Conservation (phyloP, 2,113 vertebrate genomes). For the Antechinus flavipes region DNA sequence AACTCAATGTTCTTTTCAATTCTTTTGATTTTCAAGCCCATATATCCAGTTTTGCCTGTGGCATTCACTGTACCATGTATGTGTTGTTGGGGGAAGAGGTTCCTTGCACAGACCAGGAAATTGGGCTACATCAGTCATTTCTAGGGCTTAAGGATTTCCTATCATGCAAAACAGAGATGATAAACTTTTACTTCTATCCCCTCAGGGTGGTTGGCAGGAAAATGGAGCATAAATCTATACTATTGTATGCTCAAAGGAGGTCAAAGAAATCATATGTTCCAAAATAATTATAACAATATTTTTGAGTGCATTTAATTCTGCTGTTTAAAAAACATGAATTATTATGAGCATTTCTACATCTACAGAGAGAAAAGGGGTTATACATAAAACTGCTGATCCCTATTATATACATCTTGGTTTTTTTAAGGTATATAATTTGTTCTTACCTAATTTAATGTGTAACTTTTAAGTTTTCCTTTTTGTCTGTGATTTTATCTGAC, state of each 20-base stretch:
- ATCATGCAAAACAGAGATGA: neutral
- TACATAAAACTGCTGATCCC: neutral
- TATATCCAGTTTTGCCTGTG: neutral
- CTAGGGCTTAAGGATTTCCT: neutral
- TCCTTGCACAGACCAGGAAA: neutral
- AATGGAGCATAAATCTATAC: neutral
- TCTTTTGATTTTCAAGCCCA: constrained; percentile 1
- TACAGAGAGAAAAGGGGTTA: neutral
- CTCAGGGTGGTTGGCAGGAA: neutral
- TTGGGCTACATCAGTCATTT: neutral
- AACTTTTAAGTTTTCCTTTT: too few relatives aligned
- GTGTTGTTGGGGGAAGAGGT: too few relatives aligned
- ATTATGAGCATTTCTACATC: too few relatives aligned
- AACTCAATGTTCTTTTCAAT: neutral
- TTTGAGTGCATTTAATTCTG: neutral
- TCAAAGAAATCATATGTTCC: neutral
- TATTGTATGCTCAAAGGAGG: neutral
- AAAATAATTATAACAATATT: neutral
- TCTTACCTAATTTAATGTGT: too few relatives aligned
- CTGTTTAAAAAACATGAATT: neutral
- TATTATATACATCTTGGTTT: too few relatives aligned
- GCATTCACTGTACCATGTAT: neutral
- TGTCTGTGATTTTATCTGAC: too few relatives aligned
- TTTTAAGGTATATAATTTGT: too few relatives aligned
- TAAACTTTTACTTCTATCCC: neutral